Evolutionary conservation across 1,140 invertebrate genomes (phyloP), one percentile per base, ranked within the genome.

Genomic region (Pseudoatta argentina): DNA sequence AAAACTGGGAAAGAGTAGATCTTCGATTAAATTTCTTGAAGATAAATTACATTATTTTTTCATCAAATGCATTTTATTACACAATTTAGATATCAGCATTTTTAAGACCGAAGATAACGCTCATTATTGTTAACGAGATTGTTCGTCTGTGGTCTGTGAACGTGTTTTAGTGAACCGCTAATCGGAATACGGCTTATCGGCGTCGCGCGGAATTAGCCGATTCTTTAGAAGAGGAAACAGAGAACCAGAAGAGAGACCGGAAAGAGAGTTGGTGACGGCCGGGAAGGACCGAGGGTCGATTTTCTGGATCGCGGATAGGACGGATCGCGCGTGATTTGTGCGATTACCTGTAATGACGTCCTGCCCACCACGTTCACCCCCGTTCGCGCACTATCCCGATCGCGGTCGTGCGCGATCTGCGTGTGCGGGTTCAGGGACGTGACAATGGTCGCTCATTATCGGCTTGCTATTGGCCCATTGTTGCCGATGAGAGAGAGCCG

Each of bases 361-460:
- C 87, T 44, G 57, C 55, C 57, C 63, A 61, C 67, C 53, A 14
- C 59, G 64, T 53, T 67, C 66, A 53, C n/a, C 86, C 79, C 64
- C 86, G 78, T 77, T 57, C 63, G 75, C 69, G 21, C 57, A 83
- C 30, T 30, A 27, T 27, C 85, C 66, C 30, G 76, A 81, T 91
- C 92, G 91, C 91, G 92, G 91, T 93, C 91, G 92, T 91, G 87
- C 77, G 53, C 89, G 93, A 93, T 92, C 91, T 91, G 88, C 88
- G 92, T 90, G 91, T 94, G 92, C 92, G 92, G 92, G 88, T 92
- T 92, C 91, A 89, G 90, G 92, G 78, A 85, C 86, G 76, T 90
- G 93, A 94, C 94, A 94, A 94, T 94, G 93, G 94, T 91, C 92
- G 93, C 93, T 94, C 93, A 94, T 94, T 94, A 94, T 94, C 93